Evolutionary conservation across 2,888 invertebrate genomes (phyloP).

Genomic region (Papilio elwesi): DNA sequence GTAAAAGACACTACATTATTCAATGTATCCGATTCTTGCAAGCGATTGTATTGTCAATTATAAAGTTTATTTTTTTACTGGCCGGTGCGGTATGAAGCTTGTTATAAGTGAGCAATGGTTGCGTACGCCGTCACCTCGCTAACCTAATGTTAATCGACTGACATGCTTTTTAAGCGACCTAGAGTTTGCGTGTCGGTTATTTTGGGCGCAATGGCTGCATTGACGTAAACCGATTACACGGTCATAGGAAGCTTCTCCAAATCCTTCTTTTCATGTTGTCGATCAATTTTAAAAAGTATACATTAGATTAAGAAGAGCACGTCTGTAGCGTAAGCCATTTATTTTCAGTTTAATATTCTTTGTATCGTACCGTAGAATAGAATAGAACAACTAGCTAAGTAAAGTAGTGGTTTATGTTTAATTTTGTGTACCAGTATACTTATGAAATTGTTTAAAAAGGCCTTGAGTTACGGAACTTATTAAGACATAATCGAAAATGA

Average conservation of each 20-base stretch:
- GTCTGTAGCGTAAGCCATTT: background rate
- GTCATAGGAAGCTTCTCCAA: slow-evolving; percentile 69
- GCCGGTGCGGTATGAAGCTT: slow-evolving; percentile 23
- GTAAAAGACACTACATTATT: slow-evolving; percentile 30
- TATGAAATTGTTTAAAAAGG: background rate
- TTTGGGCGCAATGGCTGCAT: slow-evolving; percentile 72
- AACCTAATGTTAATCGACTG: slow-evolving; percentile 74
- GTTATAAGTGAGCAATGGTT: slow-evolving; percentile 39
- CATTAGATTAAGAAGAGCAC: slow-evolving; percentile 47
- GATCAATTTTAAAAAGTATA: no score
- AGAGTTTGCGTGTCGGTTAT: slow-evolving; percentile 67
- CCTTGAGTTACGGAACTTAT: slow-evolving; percentile 18
- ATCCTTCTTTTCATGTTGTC: slow-evolving; percentile 53
- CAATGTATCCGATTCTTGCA: slow-evolving; percentile 21
- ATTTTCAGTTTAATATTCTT: background rate
- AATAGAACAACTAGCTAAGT: background rate
- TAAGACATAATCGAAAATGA: slow-evolving; percentile 44
- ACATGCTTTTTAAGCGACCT: slow-evolving; percentile 71
- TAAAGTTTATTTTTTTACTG: slow-evolving; percentile 29
- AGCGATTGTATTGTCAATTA: slow-evolving; percentile 36
- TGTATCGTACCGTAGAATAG: background rate
- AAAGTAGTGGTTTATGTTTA: no score
- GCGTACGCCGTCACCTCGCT: slow-evolving; percentile 57
- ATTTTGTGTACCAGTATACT: background rate
- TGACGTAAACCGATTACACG: slow-evolving; percentile 76